These are phyloP conservation scores for Eretmocerus hayati DNA, from an alignment of 2,888 invertebrate species.

Conservation along the genomic window DNA sequence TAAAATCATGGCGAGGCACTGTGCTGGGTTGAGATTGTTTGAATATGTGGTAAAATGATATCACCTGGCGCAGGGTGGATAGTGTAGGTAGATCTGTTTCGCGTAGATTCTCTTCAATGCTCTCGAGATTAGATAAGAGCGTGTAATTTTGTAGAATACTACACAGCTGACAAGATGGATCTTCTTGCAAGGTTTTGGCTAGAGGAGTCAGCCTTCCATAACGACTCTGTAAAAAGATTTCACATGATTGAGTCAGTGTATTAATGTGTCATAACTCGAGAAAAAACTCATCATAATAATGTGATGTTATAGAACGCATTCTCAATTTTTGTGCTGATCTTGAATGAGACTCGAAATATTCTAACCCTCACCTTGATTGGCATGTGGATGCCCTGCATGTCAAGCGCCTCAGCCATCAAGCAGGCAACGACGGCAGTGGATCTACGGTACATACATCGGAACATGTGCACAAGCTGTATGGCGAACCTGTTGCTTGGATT, in stretches of 20 bases:
- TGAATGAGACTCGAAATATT: not conserved
- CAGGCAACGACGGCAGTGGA: constrained; percentile 86
- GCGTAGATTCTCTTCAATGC: constrained; percentile 76
- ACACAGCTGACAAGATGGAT: constrained; percentile 91
- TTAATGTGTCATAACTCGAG: too few relatives aligned
- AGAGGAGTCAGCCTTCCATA: constrained; percentile 82
- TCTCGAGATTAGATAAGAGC: constrained; percentile 65
- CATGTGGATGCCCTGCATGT: constrained; percentile 76
- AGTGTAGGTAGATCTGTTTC: constrained; percentile 80
- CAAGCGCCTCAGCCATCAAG: constrained; percentile 90
- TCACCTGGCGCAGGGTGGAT: constrained; percentile 78
- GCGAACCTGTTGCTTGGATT: constrained; percentile 89
- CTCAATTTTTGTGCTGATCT: too few relatives aligned
- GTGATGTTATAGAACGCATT: too few relatives aligned
- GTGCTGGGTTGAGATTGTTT: too few relatives aligned
- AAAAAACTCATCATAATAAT: too few relatives aligned
- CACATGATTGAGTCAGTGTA: too few relatives aligned
- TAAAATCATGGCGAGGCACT: too few relatives aligned
- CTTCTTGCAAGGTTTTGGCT: constrained; percentile 86
- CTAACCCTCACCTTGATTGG: constrained; percentile 60
- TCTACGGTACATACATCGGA: constrained; percentile 70
- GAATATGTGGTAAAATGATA: constrained; percentile 3
- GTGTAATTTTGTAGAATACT: constrained; percentile 81
- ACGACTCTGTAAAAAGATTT: constrained; percentile 69
- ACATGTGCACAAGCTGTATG: constrained; percentile 73